A percentile compares a stretch with the other conserved stretches of the same genome.
Conservation (phyloP, 2,113 vertebrate genomes). For the Mormyrus iriodes region DNA sequence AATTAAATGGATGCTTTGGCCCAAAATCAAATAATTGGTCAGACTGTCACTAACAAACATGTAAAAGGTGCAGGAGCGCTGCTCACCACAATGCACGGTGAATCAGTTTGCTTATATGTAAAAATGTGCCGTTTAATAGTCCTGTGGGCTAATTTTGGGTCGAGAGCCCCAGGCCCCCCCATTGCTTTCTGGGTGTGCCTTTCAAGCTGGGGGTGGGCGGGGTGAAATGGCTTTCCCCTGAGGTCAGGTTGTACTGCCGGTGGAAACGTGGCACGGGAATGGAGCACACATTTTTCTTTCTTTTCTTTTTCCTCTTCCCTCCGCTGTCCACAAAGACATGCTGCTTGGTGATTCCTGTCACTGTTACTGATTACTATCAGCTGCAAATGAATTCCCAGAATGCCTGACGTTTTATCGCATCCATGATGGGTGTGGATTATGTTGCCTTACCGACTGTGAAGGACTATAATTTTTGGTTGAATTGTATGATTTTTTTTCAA, state of each 20-base stretch:
- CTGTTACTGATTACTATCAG: neutral
- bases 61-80: neutral
- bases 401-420: neutral
- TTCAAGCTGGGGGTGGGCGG: neutral
- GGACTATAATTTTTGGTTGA: neutral
- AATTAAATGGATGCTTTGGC: conserved; percentile 31
- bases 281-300: neutral
- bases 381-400: neutral
- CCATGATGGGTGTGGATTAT: neutral
- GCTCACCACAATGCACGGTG: neutral
- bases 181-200: neutral
- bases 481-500: neutral
- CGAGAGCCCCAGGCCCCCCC: neutral
- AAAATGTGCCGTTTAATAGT: neutral
- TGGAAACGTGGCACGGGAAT: neutral
- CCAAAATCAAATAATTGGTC: conserved; percentile 20
- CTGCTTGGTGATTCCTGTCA: neutral
- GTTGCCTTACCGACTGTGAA: neutral
- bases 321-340: neutral
- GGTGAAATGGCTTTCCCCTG: neutral
- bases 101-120: conserved; percentile 9
- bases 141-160: neutral
- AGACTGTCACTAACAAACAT: neutral
- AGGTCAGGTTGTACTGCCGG: neutral
- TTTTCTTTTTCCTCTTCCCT: neutral